Evolutionary conservation across 2,888 invertebrate genomes (phyloP).

Genomic region (Sminthurides aquaticus): DNA sequence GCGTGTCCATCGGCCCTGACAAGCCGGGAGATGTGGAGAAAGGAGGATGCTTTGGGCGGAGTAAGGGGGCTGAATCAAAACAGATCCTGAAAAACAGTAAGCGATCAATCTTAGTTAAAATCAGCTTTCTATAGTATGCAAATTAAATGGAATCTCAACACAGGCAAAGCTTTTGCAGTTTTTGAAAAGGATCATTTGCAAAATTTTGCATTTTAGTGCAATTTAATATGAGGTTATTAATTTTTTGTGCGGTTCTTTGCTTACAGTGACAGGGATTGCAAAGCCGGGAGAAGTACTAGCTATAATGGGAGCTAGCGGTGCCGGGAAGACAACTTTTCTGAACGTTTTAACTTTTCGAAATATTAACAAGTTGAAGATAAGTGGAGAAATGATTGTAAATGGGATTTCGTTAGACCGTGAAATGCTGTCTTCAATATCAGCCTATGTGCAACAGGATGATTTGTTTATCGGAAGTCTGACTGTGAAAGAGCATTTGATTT

Average conservation of each 20-base stretch:
- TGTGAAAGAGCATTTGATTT: slow-evolving; percentile 49
- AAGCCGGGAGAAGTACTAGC: neutral
- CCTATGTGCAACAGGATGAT: slow-evolving; percentile 91
- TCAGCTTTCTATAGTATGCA: no score
- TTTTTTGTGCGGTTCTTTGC: neutral
- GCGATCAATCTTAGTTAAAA: no score
- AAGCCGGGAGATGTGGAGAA: neutral
- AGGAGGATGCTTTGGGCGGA: neutral
- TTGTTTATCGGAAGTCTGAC: slow-evolving; percentile 75
- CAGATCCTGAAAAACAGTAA: neutral
- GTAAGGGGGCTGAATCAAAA: neutral
- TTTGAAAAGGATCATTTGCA: no score
- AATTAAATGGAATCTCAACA: no score
- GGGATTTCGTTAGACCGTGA: slow-evolving; percentile 63
- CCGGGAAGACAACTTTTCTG: slow-evolving; percentile 88
- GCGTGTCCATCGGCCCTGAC: neutral
- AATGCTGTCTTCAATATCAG: slow-evolving; percentile 66
- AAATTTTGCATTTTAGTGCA: no score
- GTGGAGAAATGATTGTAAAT: slow-evolving; percentile 60
- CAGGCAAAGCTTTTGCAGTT: no score
- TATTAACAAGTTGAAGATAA: slow-evolving; percentile 57
- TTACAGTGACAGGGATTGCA: slow-evolving; percentile 1
- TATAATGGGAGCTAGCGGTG: neutral
- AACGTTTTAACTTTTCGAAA: slow-evolving; percentile 77
- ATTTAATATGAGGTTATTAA: no score